Conservation (phyloP, 1,140 invertebrate species). For the Drosophila nigrodunni region DNA sequence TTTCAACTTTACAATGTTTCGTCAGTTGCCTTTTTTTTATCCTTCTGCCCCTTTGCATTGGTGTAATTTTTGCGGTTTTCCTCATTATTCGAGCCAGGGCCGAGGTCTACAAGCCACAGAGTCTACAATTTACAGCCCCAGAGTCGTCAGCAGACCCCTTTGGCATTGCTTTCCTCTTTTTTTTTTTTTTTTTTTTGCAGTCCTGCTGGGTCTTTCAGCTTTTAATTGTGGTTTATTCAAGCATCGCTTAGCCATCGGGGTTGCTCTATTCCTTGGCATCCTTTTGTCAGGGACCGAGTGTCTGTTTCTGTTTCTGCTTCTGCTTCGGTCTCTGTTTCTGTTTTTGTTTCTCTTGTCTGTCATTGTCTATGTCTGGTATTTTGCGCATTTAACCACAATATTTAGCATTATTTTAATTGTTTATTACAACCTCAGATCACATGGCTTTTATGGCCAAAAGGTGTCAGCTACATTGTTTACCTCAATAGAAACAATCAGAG, state of each 20-base stretch:
- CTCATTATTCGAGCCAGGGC: slow-evolving; percentile 40
- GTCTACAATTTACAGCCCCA: slow-evolving; percentile 1
- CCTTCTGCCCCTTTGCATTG: slow-evolving; percentile 21
- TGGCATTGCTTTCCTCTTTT: background rate
- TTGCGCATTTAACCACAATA: slow-evolving; percentile 43
- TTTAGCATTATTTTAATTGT: slow-evolving; percentile 57
- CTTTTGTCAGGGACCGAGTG: background rate
- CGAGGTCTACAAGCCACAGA: slow-evolving; percentile 6
- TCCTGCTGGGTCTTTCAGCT: background rate
- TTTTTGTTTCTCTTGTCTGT: background rate
- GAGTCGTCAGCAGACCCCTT: background rate
- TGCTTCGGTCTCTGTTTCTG: background rate
- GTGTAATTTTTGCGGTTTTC: slow-evolving; percentile 51
- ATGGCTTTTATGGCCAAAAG: slow-evolving; percentile 14
- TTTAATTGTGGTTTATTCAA: slow-evolving; percentile 42
- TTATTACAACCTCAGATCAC: slow-evolving; percentile 21
- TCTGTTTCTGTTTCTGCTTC: background rate
- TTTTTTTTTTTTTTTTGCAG: background rate
- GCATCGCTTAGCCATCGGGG: slow-evolving; percentile 30
- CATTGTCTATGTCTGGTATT: slow-evolving; percentile 19
- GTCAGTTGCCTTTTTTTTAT: slow-evolving; percentile 1
- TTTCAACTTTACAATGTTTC: slow-evolving; percentile 30
- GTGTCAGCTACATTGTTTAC: slow-evolving; percentile 16
- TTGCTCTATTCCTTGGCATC: slow-evolving; percentile 1
- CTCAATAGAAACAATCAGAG: background rate